Conservation (phyloP, 2,113 vertebrate species). For the Tragelaphus strepsiceros region DNA sequence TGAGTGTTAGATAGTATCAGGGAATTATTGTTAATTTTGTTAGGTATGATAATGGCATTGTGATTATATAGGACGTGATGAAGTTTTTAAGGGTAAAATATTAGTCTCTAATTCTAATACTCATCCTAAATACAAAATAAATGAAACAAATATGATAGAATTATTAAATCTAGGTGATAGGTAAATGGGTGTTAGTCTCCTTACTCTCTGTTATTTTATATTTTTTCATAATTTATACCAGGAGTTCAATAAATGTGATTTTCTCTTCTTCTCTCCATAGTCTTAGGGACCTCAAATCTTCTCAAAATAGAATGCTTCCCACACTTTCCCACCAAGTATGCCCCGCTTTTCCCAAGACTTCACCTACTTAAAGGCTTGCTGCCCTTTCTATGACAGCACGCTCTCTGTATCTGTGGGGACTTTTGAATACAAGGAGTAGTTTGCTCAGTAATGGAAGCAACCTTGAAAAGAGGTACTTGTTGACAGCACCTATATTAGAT, state of each 20-base stretch:
- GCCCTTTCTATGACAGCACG: neutral
- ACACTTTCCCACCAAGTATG: neutral
- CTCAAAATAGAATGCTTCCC: neutral
- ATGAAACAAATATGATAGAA: neutral
- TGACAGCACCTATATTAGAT: neutral
- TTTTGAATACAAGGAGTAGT: neutral
- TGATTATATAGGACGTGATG: neutral
- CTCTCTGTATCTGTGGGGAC: neutral
- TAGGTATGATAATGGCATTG: neutral
- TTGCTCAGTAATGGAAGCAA: neutral
- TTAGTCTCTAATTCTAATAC: slow-evolving; percentile 23
- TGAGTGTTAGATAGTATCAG: slow-evolving; percentile 13
- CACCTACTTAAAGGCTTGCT: neutral
- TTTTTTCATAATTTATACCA: neutral
- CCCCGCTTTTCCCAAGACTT: neutral
- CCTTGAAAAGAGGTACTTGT: neutral
- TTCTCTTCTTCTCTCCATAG: neutral
- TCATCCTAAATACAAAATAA: neutral
- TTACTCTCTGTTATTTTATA: slow-evolving; percentile 8
- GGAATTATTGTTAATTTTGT: slow-evolving; percentile 34
- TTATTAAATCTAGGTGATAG: slow-evolving; percentile 11
- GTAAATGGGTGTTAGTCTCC: neutral
- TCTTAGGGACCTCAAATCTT: neutral
- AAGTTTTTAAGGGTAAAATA: slow-evolving; percentile 25
- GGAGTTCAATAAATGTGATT: slow-evolving; percentile 17